Conservation (phyloP, 2,888 invertebrate species). For the Cerastoderma edule region DNA sequence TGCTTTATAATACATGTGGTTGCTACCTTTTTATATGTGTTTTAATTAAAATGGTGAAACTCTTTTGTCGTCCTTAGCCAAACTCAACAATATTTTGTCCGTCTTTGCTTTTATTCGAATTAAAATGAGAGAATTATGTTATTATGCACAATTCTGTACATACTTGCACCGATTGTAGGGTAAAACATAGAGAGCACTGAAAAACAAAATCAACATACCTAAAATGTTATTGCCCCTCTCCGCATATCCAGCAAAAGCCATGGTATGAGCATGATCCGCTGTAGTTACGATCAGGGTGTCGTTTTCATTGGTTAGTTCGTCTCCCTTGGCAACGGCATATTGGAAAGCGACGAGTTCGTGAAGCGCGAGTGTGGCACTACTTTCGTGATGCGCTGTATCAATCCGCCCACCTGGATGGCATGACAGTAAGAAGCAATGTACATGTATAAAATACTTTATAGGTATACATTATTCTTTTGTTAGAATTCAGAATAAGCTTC, state of each 20-base stretch:
- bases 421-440: background rate
- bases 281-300: conserved; percentile 91
- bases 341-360: conserved; percentile 92
- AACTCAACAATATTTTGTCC: too few relatives aligned
- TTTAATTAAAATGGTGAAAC: too few relatives aligned
- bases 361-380: conserved; percentile 86
- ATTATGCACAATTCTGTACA: too few relatives aligned
- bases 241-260: conserved; percentile 81
- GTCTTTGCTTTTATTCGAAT: too few relatives aligned
- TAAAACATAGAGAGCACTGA: too few relatives aligned
- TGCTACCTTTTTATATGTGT: too few relatives aligned
- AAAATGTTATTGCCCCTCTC: conserved; percentile 62
- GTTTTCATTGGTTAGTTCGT: conserved; percentile 85
- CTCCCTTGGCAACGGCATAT: conserved; percentile 88
- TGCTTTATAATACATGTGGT: too few relatives aligned
- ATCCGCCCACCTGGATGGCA: conserved; percentile 78
- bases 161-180: too few relatives aligned
- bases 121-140: too few relatives aligned
- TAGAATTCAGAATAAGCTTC: too few relatives aligned
- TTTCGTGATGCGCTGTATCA: conserved; percentile 86
- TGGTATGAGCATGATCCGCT: conserved; percentile 83
- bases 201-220: too few relatives aligned
- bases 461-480: background rate
- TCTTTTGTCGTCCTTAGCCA: too few relatives aligned
- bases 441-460: background rate